A percentile compares a stretch with the other conserved stretches of the same genome.
phyloP scores from a whole-genome alignment of 1,140 invertebrate genomes.

The Drosophila kurseongensis region DNA sequence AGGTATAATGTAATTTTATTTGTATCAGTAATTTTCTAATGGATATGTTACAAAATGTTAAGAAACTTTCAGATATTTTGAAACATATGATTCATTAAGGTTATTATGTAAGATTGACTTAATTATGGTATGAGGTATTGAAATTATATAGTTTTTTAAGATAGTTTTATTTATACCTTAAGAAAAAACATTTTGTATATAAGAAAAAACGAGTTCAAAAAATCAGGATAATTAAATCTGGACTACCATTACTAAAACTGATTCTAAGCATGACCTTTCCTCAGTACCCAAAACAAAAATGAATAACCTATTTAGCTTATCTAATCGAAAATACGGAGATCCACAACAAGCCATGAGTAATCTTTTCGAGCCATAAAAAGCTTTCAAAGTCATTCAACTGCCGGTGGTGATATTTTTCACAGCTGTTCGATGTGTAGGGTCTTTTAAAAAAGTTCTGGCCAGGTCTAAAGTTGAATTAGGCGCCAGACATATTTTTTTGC shows the following conservation, averaged over 20 bases:
- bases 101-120: too few species aligned
- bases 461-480: slow-evolving; percentile 10
- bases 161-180: too few species aligned
- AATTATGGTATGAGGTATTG: too few species aligned
- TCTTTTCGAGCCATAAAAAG: slow-evolving; percentile 26
- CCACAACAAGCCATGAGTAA: slow-evolving; percentile 46
- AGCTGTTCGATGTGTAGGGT: slow-evolving; percentile 22
- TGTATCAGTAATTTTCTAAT: too few species aligned
- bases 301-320: slow-evolving; percentile 37
- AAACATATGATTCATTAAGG: too few species aligned
- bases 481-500: slow-evolving; percentile 32
- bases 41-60: too few species aligned
- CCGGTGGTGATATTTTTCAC: slow-evolving; percentile 8
- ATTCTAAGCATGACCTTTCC: slow-evolving; percentile 39
- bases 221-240: not conserved
- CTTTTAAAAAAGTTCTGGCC: slow-evolving; percentile 23
- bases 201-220: not conserved
- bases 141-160: too few species aligned
- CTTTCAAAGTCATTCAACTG: slow-evolving; percentile 44
- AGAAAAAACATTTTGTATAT: too few species aligned
- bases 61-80: too few species aligned
- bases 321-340: slow-evolving; percentile 21
- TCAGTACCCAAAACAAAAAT: slow-evolving; percentile 9
- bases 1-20: too few species aligned
- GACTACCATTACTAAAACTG: slow-evolving; percentile 4